phyloP scores from a whole-genome alignment of 2,888 invertebrate species.

The Drosophila birchii region DNA sequence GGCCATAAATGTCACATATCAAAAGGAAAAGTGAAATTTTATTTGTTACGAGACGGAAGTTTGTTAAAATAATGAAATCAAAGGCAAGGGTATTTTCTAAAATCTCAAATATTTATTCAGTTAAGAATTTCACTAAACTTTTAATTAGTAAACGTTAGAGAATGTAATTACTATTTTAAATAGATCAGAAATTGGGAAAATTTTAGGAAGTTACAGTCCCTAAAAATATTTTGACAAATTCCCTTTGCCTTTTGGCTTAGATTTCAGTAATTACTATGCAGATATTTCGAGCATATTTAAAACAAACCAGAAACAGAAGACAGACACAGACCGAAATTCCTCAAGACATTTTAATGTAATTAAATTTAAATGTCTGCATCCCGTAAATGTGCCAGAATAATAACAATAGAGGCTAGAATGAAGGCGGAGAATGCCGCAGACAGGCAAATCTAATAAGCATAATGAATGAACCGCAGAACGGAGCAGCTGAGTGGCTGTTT shows the following conservation, averaged over 20 bases:
- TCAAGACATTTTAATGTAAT: constrained; percentile 62
- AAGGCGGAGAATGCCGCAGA: constrained; percentile 39
- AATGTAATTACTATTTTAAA: background rate
- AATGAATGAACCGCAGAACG: constrained; percentile 63
- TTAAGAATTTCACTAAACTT: background rate
- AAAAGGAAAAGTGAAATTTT: constrained; percentile 46
- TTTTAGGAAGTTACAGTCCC: background rate
- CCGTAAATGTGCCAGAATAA: constrained; percentile 72
- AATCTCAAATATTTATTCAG: background rate
- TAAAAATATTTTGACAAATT: constrained; percentile 3
- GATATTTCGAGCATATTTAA: constrained; percentile 18
- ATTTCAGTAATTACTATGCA: constrained; percentile 26
- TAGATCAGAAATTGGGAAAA: background rate
- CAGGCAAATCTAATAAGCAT: constrained; percentile 76
- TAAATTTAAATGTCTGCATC: constrained; percentile 61
- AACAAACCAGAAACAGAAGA: constrained; percentile 40
- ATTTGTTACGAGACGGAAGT: constrained; percentile 20
- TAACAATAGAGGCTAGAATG: constrained; percentile 61
- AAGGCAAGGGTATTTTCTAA: background rate
- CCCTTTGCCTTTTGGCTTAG: constrained; percentile 7
- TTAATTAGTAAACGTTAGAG: background rate
- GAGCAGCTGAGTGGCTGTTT: constrained; percentile 69
- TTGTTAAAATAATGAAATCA: constrained; percentile 3
- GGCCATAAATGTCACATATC: constrained; percentile 66
- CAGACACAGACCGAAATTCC: constrained; percentile 15